These are phyloP conservation scores for Drosophila parthenogenetica DNA, from an alignment of 2,888 invertebrate species.

Conservation along the genomic window DNA sequence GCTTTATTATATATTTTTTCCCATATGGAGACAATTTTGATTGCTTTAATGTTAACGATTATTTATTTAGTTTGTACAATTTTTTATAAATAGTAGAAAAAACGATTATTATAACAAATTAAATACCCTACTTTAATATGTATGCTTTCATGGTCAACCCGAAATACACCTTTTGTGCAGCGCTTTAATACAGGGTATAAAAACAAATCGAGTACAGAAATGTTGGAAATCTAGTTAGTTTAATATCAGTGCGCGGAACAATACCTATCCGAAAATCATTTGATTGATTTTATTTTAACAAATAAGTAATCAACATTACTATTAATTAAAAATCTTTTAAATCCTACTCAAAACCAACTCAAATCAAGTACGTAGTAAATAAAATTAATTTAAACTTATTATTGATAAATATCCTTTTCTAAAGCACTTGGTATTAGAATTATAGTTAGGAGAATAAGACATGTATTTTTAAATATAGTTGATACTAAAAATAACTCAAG, in stretches of 20 bases:
- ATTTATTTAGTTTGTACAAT: neutral
- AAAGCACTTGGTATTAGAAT: neutral
- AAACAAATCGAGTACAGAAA: constrained; percentile 14
- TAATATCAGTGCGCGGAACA: constrained; percentile 15
- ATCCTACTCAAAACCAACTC: neutral
- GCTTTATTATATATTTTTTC: no score
- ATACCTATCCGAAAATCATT: neutral
- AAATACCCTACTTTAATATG: neutral
- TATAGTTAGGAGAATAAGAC: neutral
- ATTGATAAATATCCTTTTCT: neutral
- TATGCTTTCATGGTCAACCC: neutral
- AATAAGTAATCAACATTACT: neutral
- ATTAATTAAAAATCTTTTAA: constrained; percentile 2
- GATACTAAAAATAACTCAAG: neutral
- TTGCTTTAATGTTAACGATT: no score
- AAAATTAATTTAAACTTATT: neutral
- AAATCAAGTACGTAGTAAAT: constrained; percentile 14
- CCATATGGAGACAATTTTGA: no score
- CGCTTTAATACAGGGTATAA: constrained; percentile 13
- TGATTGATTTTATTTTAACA: constrained; percentile 5
- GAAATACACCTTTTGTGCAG: neutral
- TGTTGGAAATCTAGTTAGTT: constrained; percentile 12
- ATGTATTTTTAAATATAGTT: neutral
- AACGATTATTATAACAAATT: neutral
- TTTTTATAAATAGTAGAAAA: no score